Base-by-base conservation (phyloP, 1,140 invertebrate species). In the Eurytemora carolleeae region DNA sequence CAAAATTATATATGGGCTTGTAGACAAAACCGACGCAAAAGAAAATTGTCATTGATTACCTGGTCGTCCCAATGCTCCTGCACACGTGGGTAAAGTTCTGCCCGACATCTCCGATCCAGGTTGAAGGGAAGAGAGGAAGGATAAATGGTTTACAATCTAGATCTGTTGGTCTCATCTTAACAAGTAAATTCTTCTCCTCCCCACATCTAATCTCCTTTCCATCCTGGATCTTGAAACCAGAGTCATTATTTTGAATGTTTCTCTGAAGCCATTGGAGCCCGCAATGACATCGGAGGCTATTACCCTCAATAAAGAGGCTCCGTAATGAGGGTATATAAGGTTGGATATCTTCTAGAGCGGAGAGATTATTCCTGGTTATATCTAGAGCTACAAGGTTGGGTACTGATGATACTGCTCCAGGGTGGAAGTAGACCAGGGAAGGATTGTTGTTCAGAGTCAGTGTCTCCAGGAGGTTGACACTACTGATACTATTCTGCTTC, bases 81-180 rank as follows among this genome's bases (percentile, higher is more conserved):
- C n/a, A n/a, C n/a, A n/a, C n/a, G n/a, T n/a, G n/a, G 20, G 60
- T 58, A 18, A 57, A 23, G 25, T 62, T 56, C 23, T 55, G 58
- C 3, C 60, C 60, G 22, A 62, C 57, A 20, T 16, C 17, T 20
- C 57, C 53, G 2, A 17, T 26, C 1, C 18, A 24, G 21, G 1
- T 23, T 23, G 17, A 23, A 17, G 16, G 1, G 31, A 62, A 62
- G 2, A 62, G 22, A 1, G 60, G 60, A 1, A 62, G 60, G 25
- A 62, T 62, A 21, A 56, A 56, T 16, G 60, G 60, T 53, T 62
- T n/a, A 24, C 60, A 62, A 19, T 58, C 60, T 3, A 16, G 22
- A 2, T 19, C n/a, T 44, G n/a, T n/a, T 12, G 7, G 31, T 44
- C 7, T 44, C 7, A 12, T 44, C n/a, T 44, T 44, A 44, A 44